Evolutionary conservation across 2,888 invertebrate species (phyloP).

Genomic region (Galeopsomyia nigrocyanea): DNA sequence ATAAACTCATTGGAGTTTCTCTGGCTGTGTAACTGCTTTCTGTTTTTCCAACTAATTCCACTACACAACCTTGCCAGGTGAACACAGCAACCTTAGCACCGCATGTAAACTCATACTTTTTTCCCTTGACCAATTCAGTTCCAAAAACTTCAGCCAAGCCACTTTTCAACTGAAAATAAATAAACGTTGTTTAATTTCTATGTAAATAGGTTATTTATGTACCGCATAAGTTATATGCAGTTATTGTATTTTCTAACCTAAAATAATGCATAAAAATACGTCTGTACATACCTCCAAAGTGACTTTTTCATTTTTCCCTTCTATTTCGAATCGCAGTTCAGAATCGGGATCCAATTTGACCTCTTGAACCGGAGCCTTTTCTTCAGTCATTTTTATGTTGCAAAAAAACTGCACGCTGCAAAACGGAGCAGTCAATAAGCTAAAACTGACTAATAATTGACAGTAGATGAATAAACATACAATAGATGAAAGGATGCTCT

Average conservation of each 20-base stretch:
- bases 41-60: constrained; percentile 88
- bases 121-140: constrained; percentile 93
- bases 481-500: too few relatives aligned
- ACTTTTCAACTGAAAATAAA: constrained; percentile 78
- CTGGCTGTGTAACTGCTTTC: constrained; percentile 96
- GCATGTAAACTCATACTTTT: constrained; percentile 88
- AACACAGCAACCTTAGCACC: constrained; percentile 96
- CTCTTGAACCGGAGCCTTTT: constrained; percentile 72
- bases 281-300: constrained; percentile 76
- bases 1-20: constrained; percentile 97
- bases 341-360: constrained; percentile 89
- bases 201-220: neutral
- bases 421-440: too few relatives aligned
- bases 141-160: constrained; percentile 98
- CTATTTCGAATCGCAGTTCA: constrained; percentile 95
- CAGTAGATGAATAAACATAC: too few relatives aligned
- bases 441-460: too few relatives aligned
- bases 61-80: constrained; percentile 94
- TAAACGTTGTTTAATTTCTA: constrained; percentile 6
- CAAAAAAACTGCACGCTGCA: too few relatives aligned
- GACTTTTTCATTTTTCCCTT: constrained; percentile 87
- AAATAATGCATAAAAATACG: neutral
- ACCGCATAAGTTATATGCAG: neutral
- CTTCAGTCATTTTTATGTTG: constrained; percentile 60
- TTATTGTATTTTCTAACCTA: neutral